Conservation (phyloP, 2,797 vertebrate genomes). For the Cynodonichthys magdalenae region DNA sequence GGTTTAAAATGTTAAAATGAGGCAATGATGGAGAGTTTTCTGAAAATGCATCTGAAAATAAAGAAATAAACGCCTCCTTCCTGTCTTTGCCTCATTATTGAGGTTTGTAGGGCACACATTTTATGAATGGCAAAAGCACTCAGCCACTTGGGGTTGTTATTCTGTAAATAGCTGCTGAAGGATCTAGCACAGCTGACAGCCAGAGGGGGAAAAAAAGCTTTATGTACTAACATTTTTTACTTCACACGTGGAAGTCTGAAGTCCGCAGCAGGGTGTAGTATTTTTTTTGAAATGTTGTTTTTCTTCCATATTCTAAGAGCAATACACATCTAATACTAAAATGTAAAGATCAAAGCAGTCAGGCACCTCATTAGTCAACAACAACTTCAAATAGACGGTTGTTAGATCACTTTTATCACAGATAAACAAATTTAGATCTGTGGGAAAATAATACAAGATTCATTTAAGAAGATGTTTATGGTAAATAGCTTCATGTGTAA, state of each 20-base stretch:
- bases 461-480: background rate
- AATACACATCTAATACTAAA: background rate
- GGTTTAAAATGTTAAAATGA: too few relatives aligned
- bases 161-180: conserved; percentile 33
- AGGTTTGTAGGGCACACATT: conserved; percentile 42
- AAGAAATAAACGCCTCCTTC: conserved; percentile 3
- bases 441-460: background rate
- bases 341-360: conserved; percentile 9
- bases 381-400: conserved; percentile 5
- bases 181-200: conserved; percentile 29
- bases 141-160: conserved; percentile 19
- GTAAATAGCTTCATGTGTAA: too few relatives aligned
- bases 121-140: conserved; percentile 35
- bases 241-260: conserved; percentile 2
- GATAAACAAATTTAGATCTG: background rate
- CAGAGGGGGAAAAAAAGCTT: conserved; percentile 4
- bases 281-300: background rate
- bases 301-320: background rate
- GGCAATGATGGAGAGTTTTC: too few relatives aligned
- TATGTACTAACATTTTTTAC: conserved; percentile 3
- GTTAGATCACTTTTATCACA: background rate
- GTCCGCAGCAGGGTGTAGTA: conserved; percentile 1
- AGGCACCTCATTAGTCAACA: conserved; percentile 1
- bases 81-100: conserved; percentile 7
- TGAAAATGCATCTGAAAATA: background rate